Conservation (phyloP, 2,888 invertebrate species). For the Pseudococcus viburni region DNA sequence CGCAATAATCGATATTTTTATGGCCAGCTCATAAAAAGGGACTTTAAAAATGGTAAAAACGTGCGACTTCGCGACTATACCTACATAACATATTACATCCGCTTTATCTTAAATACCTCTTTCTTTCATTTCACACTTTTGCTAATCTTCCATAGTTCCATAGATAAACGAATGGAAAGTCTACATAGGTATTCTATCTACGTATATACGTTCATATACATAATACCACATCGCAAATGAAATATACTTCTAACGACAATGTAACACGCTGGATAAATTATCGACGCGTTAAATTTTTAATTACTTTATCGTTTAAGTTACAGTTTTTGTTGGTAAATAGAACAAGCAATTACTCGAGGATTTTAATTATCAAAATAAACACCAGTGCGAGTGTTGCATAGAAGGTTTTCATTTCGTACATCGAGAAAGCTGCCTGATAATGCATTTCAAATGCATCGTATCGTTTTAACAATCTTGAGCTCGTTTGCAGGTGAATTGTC, state of each 20-base stretch:
- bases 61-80: no score
- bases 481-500: not conserved
- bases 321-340: not conserved
- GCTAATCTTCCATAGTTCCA: no score
- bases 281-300: slow-evolving; percentile 17
- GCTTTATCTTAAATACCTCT: no score
- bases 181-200: not conserved
- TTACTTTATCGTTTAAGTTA: not conserved
- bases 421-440: not conserved
- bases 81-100: no score
- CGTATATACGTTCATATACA: not conserved
- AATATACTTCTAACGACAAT: not conserved
- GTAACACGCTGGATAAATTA: not conserved
- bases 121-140: no score
- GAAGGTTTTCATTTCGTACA: not conserved
- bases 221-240: not conserved
- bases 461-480: not conserved
- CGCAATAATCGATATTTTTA: no score
- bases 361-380: slow-evolving; percentile 36
- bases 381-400: not conserved
- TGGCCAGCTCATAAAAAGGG: no score
- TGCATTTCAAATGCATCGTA: not conserved
- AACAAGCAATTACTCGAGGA: not conserved
- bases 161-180: not conserved
- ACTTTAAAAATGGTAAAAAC: no score